A percentile compares a stretch with the other conserved stretches of the same genome.
These are phyloP conservation scores for Tetragonula clypearis DNA, from an alignment of 1,140 invertebrate species.

Conservation along the genomic window DNA sequence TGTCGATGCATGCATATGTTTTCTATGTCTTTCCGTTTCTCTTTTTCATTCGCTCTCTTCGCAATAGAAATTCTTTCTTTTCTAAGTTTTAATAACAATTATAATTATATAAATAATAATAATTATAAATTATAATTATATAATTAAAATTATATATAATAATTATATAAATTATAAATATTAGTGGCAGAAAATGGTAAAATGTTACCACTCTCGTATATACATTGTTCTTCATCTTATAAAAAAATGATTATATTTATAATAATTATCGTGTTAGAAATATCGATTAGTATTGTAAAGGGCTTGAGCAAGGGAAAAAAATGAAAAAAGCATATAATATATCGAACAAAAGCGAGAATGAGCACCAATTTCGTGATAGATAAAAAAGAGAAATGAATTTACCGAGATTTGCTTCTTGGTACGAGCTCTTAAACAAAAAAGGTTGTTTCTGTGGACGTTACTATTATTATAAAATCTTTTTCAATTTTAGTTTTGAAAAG, in stretches of 20 bases:
- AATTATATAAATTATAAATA: conserved; percentile 66
- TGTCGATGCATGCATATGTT: neutral
- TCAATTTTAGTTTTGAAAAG: neutral
- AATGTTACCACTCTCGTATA: fast-evolving
- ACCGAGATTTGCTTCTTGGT: neutral
- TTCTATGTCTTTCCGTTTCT: conserved; percentile 10
- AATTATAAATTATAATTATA: conserved; percentile 65
- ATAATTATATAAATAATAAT: too few relatives aligned
- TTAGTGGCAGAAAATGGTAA: neutral
- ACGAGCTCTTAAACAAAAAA: neutral
- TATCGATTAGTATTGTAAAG: neutral
- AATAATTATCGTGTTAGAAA: neutral
- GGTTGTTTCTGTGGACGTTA: neutral
- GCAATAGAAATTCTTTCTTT: conserved; percentile 66
- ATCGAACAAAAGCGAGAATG: neutral
- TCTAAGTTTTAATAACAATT: conserved; percentile 62
- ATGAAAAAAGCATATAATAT: neutral
- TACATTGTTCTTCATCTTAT: neutral
- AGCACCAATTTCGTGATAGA: neutral
- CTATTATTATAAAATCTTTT: neutral
- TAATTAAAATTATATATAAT: too few relatives aligned
- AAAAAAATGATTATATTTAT: neutral
- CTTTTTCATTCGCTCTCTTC: conserved; percentile 24
- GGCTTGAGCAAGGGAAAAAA: neutral
- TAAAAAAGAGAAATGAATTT: neutral